These are phyloP conservation scores for Genyomyrus donnyi DNA, from an alignment of 2,113 vertebrate genomes.

Conservation along the genomic window DNA sequence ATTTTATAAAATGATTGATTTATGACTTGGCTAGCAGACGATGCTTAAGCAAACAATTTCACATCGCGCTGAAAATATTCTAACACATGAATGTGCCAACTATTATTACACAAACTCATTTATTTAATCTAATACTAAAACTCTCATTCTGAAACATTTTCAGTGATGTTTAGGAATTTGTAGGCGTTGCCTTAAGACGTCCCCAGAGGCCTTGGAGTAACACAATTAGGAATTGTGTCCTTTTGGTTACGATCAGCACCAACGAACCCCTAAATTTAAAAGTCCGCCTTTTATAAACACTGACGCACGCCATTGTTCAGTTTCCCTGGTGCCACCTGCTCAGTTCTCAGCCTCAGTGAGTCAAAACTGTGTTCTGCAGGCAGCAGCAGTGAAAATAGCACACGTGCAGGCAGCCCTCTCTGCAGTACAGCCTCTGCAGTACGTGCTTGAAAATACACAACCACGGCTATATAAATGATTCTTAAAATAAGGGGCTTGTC, in stretches of 20 bases:
- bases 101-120: background rate
- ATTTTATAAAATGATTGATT: slow-evolving; percentile 18
- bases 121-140: background rate
- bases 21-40: background rate
- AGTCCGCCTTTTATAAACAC: background rate
- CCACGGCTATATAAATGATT: background rate
- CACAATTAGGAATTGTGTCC: background rate
- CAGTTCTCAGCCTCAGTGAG: background rate
- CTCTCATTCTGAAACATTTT: background rate
- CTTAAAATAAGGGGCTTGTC: background rate
- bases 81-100: background rate
- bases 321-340: background rate
- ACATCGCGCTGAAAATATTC: background rate
- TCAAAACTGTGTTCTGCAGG: background rate
- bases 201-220: background rate
- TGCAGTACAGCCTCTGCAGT: background rate
- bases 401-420: background rate
- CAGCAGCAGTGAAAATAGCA: background rate
- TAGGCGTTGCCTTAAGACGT: background rate
- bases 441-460: background rate
- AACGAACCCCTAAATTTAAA: background rate
- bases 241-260: background rate
- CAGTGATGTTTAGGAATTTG: background rate
- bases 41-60: background rate
- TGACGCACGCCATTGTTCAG: background rate